A percentile compares a stretch with the other conserved stretches of the same genome.
Conservation (phyloP, 2,888 invertebrate species). For the Leistus spinibarbis region DNA sequence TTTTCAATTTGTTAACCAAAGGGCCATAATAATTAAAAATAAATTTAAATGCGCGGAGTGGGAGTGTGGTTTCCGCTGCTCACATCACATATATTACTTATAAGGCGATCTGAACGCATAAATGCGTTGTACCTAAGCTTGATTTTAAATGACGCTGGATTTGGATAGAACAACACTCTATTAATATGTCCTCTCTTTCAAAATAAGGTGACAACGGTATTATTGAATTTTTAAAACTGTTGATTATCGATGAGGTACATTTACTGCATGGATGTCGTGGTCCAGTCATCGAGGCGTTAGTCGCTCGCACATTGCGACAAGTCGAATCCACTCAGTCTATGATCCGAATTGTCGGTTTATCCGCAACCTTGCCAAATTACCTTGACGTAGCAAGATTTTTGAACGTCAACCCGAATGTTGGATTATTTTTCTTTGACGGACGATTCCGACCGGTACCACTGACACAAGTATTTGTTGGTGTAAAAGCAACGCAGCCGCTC, state of each 20-base stretch:
- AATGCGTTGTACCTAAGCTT: too few species aligned
- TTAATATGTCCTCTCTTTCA: slow-evolving; percentile 16
- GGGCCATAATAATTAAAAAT: too few species aligned
- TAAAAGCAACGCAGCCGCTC: slow-evolving; percentile 66
- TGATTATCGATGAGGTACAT: slow-evolving; percentile 98
- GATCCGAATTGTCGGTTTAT: slow-evolving; percentile 96
- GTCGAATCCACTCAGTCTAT: slow-evolving; percentile 90
- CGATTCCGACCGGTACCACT: slow-evolving; percentile 95
- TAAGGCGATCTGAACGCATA: too few species aligned
- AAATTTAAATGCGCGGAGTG: too few species aligned
- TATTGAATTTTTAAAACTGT: slow-evolving; percentile 85
- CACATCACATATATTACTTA: too few species aligned
- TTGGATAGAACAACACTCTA: slow-evolving; percentile 41
- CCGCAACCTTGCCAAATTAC: slow-evolving; percentile 98
- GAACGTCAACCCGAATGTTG: slow-evolving; percentile 88
- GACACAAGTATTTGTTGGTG: slow-evolving; percentile 88
- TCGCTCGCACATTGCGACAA: slow-evolving; percentile 92
- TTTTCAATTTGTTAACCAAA: too few species aligned
- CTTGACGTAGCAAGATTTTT: slow-evolving; percentile 94
- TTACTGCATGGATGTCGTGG: slow-evolving; percentile 96
- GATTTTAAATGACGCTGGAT: too few species aligned
- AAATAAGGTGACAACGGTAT: slow-evolving; percentile 80
- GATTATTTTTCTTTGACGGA: slow-evolving; percentile 93
- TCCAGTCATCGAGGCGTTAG: slow-evolving; percentile 95
- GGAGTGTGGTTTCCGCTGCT: too few species aligned